Evolutionary conservation across 2,797 vertebrate species (phyloP).

Genomic region (Hapalemur alaotrensis): DNA sequence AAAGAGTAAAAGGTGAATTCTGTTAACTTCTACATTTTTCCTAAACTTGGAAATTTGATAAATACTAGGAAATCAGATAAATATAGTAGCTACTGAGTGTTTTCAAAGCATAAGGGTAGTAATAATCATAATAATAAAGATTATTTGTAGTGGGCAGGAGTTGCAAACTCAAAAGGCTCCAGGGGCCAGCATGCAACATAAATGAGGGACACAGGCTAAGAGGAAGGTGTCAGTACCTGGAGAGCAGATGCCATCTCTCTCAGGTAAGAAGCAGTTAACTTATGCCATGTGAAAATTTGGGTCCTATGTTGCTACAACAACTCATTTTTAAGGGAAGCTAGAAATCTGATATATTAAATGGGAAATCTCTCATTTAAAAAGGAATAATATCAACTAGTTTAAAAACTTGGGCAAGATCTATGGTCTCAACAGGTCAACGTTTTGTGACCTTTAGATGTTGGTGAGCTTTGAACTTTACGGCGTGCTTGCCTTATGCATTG

Average conservation of each 20-base stretch:
- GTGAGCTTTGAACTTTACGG: slow-evolving; percentile 18
- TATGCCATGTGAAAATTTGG: neutral
- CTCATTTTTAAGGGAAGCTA: slow-evolving; percentile 6
- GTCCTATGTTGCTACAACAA: neutral
- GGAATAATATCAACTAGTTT: neutral
- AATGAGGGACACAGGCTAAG: neutral
- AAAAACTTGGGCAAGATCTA: neutral
- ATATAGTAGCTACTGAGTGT: neutral
- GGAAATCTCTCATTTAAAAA: neutral
- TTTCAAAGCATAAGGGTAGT: neutral
- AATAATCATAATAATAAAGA: neutral
- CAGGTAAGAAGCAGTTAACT: neutral
- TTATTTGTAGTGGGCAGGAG: neutral
- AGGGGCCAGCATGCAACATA: neutral
- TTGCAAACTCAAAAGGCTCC: neutral
- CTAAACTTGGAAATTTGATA: slow-evolving; percentile 26
- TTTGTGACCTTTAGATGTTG: slow-evolving; percentile 30
- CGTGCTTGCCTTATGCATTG: neutral
- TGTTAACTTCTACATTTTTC: neutral
- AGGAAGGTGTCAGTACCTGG: neutral
- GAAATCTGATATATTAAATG: neutral
- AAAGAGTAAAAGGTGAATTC: neutral
- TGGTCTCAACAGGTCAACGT: neutral
- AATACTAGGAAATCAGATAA: neutral
- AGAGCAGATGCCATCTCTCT: neutral